Conservation (phyloP, 2,888 invertebrate species). For the Cantharis rustica region DNA sequence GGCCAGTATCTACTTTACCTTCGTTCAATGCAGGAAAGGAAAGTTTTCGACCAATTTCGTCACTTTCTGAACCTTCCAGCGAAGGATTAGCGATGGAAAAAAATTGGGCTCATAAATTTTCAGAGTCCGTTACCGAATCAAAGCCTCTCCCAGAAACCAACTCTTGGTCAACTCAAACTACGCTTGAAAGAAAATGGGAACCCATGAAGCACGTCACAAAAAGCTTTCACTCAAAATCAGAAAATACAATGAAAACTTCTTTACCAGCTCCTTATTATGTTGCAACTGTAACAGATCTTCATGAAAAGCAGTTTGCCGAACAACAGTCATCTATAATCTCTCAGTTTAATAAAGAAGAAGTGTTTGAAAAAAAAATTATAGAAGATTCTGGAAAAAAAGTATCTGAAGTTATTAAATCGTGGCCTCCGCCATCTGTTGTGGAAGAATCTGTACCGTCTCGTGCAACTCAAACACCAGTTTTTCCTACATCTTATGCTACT, state of each 20-base stretch:
- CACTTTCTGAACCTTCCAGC: conserved; percentile 57
- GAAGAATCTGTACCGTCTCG: conserved; percentile 50
- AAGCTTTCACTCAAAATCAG: conserved; percentile 39
- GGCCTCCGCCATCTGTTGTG: conserved; percentile 53
- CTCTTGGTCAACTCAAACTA: conserved; percentile 52
- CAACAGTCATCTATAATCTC: conserved; percentile 4
- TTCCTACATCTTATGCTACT: conserved; percentile 45
- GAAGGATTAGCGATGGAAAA: conserved; percentile 63
- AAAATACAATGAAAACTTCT: conserved; percentile 34
- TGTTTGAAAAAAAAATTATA: conserved; percentile 34
- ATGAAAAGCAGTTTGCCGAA: conserved; percentile 44
- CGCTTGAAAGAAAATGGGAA: conserved; percentile 52
- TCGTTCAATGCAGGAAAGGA: conserved; percentile 25
- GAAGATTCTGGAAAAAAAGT: conserved; percentile 56
- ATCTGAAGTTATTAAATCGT: conserved; percentile 58
- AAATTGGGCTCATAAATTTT: conserved; percentile 60
- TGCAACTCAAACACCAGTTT: conserved; percentile 26
- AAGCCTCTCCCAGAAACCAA: conserved; percentile 45
- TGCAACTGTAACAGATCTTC: conserved; percentile 55
- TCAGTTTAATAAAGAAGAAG: conserved; percentile 5
- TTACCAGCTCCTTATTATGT: conserved; percentile 48
- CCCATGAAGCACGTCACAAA: conserved; percentile 43
- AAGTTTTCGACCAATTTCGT: conserved; percentile 45
- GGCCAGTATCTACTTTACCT: conserved; percentile 32
- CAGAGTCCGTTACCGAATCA: conserved; percentile 56